These are phyloP conservation scores for Lagorchestes hirsutus DNA, from an alignment of 2,797 vertebrate genomes.

Conservation along the genomic window DNA sequence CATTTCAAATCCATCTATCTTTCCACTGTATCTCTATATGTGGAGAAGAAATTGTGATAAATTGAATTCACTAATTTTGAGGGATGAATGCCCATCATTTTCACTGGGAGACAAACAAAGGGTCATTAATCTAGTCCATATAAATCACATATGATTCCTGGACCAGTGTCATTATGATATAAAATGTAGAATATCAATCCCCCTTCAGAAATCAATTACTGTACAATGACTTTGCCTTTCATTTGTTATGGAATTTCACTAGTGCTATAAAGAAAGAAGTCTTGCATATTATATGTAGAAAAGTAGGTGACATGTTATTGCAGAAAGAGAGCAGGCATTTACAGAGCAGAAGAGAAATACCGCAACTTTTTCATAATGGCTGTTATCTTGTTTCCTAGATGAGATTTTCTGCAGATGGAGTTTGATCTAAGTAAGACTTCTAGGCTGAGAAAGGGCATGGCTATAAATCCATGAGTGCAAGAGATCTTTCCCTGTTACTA, in stretches of 20 bases:
- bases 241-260: slow-evolving; percentile 45
- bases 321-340: neutral
- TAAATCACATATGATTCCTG: slow-evolving; percentile 20
- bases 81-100: slow-evolving; percentile 30
- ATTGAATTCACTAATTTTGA: neutral
- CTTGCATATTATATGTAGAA: neutral
- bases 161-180: slow-evolving; percentile 15
- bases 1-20: neutral
- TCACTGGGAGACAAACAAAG: slow-evolving; percentile 17
- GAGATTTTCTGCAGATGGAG: neutral
- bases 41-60: slow-evolving; percentile 25
- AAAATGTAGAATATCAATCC: slow-evolving; percentile 1
- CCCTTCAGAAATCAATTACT: slow-evolving; percentile 28
- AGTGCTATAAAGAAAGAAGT: neutral
- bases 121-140: slow-evolving; percentile 26
- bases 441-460: too few relatives aligned
- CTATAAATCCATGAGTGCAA: too few relatives aligned
- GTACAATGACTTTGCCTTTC: slow-evolving; percentile 17
- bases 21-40: neutral
- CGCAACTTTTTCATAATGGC: neutral
- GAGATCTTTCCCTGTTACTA: too few relatives aligned
- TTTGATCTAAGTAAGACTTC: neutral
- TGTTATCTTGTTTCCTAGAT: neutral
- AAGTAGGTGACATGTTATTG: neutral
- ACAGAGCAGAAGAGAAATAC: neutral